Evolutionary conservation across 2,888 invertebrate species (phyloP).

Genomic region (Eucriotettix oculatus): DNA sequence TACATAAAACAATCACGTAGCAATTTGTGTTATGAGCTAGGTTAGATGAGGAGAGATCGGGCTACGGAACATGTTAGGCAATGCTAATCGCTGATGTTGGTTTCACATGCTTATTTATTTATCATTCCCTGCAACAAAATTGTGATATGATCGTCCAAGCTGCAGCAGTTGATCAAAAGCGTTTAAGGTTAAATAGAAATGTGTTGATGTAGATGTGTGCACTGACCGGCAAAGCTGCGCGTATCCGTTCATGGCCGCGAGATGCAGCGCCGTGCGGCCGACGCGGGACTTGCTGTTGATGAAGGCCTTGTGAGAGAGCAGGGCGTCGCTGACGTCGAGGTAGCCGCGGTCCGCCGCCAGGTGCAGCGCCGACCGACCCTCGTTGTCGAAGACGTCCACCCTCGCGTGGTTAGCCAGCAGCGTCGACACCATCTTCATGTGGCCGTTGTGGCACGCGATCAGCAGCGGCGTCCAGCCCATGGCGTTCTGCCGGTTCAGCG

Average conservation of each 20-base stretch:
- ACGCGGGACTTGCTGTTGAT: conserved; percentile 97
- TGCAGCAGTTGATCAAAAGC: no score
- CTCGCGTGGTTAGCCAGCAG: conserved; percentile 86
- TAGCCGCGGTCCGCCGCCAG: conserved; percentile 89
- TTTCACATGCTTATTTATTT: no score
- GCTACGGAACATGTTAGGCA: no score
- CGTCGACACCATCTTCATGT: conserved; percentile 82
- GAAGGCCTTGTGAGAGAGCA: conserved; percentile 91
- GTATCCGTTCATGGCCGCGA: conserved; percentile 93
- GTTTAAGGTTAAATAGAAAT: no score
- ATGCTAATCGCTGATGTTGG: no score
- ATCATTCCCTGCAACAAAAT: no score
- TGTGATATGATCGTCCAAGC: no score
- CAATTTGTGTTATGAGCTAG: no score
- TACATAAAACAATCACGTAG: no score
- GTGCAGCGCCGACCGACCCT: conserved; percentile 88
- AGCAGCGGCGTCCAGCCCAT: conserved; percentile 94
- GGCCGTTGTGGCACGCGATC: conserved; percentile 90
- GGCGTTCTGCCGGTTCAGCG: conserved; percentile 84
- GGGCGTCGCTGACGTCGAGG: conserved; percentile 66
- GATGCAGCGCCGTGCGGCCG: conserved; percentile 89
- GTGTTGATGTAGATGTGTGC: no score
- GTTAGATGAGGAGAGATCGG: no score
- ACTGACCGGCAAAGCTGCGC: conserved; percentile 44
- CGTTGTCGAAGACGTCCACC: conserved; percentile 96